Evolutionary conservation across 2,113 vertebrate genomes (phyloP).

Genomic region (zebrafish (Danio rerio)): GRCz12tu NC_133192.1:10387501-10388000

Average conservation of each 20-base stretch:
- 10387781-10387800: conserved; percentile 44
- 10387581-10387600: background rate
- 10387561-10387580: background rate
- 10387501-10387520: background rate
- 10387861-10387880: conserved; percentile 90
- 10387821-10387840: conserved; percentile 87
- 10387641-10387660: background rate
- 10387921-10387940: conserved; percentile 59
- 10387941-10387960: conserved; percentile 63
- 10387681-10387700: conserved; percentile 25
- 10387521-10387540: conserved; percentile 1
- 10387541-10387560: background rate
- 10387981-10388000: conserved; percentile 66
- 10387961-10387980: conserved; percentile 65
- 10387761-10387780: conserved; percentile 31
- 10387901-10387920: conserved; percentile 82
- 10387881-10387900: conserved; percentile 77
- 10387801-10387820: conserved; percentile 66
- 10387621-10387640: conserved; percentile 1
- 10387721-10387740: conserved; percentile 33
- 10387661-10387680: conserved; percentile 7
- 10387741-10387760: conserved; percentile 43
- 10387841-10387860: conserved; percentile 89
- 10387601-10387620: background rate
- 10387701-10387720: conserved; percentile 17